These are phyloP conservation scores for Himalopsyche tibetana DNA, from an alignment of 2,888 invertebrate species.

Conservation along the genomic window DNA sequence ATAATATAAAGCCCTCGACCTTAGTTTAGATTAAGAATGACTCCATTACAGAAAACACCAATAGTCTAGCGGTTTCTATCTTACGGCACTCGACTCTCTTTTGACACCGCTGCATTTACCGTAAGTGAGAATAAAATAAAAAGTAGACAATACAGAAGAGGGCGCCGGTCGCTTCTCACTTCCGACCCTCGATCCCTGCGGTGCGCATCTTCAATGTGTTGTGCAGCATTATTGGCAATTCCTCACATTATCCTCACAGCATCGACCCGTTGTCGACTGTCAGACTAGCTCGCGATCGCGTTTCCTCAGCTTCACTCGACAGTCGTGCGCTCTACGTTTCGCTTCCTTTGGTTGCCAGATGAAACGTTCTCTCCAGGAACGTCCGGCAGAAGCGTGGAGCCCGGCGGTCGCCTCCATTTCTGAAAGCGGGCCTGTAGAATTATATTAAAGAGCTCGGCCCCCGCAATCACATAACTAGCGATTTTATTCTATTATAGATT, in stretches of 20 bases:
- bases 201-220: slow-evolving; percentile 44
- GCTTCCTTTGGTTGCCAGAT: not conserved
- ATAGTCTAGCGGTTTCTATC: slow-evolving; percentile 78
- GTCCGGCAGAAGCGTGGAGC: not conserved
- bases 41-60: slow-evolving; percentile 77
- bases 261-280: slow-evolving; percentile 10
- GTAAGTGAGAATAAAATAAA: slow-evolving; percentile 56
- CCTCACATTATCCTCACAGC: slow-evolving; percentile 32
- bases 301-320: not conserved
- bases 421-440: slow-evolving; percentile 44
- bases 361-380: not conserved
- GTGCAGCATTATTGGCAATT: slow-evolving; percentile 41
- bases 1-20: slow-evolving; percentile 75
- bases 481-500: slow-evolving; percentile 49
- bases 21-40: slow-evolving; percentile 77
- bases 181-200: slow-evolving; percentile 15
- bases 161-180: slow-evolving; percentile 11
- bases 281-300: slow-evolving; percentile 16
- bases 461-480: slow-evolving; percentile 44
- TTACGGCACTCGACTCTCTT: slow-evolving; percentile 73
- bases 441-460: slow-evolving; percentile 46
- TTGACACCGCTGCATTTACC: slow-evolving; percentile 72
- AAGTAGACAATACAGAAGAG: slow-evolving; percentile 54
- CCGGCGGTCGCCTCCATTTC: slow-evolving; percentile 29
- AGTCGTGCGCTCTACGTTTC: not conserved